Evolutionary conservation across 1,140 invertebrate species (phyloP), one percentile per base, ranked within the genome.

Genomic region (Planococcus citri): DNA sequence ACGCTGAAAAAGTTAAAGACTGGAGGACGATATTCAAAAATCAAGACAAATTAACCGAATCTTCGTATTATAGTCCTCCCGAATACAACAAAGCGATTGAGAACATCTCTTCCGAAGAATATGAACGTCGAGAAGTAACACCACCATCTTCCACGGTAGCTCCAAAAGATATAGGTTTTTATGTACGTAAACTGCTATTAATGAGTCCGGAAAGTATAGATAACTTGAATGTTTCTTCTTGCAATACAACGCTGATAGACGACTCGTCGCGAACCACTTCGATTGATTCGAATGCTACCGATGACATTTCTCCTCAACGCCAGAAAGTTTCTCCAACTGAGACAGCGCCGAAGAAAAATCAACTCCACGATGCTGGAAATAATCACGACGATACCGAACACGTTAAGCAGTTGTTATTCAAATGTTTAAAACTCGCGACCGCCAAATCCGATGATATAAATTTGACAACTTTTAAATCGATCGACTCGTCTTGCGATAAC

Each of bases 161-260:
- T 24, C 10, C 60, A 14, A 24, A 64, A 14, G 60, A 64, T 64
- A 24, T 64, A 3, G 60, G 22, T 64, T 64, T 24, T 21, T 64
- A 64, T 17, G 22, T 64, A 9, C 60, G 25, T 64, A 64, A 64
- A 25, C 17, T 64, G 22, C 22, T 64, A 17, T 64, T 27, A 20
- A 64, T 64, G 60, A 24, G 60, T 25, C 60, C 60, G 21, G 20
- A 64, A 64, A 64, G 60, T 64, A 27, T 64, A 6, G 60, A 64
- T 17, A 64, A 64, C 24, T 27, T 64, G 24, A 17, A 64, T 25
- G 22, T 64, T 2, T 64, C 60, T n/a, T 58, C 51, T 9, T 64
- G 10, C 17, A 25, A 27, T 27, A 64, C 60, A 4, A 27, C 25
- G 1, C 2, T 27, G 10, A 25, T 24, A 25, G 60, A 64, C 4